These are phyloP conservation scores for Taphrorychus bicolor DNA, from an alignment of 2,888 invertebrate genomes.

Conservation along the genomic window DNA sequence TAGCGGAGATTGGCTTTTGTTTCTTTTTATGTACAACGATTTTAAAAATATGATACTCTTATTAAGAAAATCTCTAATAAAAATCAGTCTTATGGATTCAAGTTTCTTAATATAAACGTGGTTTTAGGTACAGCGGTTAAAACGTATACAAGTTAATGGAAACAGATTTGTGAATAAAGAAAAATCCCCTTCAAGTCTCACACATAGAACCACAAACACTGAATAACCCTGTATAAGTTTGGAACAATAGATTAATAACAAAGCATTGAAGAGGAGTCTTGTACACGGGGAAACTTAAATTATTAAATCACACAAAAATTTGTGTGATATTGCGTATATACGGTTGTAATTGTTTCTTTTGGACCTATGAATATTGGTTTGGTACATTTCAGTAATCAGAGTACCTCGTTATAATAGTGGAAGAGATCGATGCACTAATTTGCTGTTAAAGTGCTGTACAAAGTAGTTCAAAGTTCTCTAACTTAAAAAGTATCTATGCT, in stretches of 20 bases:
- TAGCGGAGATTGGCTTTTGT: slow-evolving; percentile 27
- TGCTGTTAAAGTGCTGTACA: background rate
- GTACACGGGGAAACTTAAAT: too few relatives aligned
- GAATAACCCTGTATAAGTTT: slow-evolving; percentile 53
- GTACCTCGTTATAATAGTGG: background rate
- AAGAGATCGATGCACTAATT: too few relatives aligned
- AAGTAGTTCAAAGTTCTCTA: background rate
- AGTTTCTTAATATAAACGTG: slow-evolving; percentile 25
- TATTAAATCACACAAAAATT: too few relatives aligned
- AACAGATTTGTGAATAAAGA: background rate
- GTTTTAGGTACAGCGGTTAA: slow-evolving; percentile 30
- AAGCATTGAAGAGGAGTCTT: too few relatives aligned
- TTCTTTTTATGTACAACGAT: slow-evolving; percentile 29
- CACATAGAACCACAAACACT: background rate
- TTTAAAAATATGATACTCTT: slow-evolving; percentile 33
- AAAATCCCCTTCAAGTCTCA: background rate
- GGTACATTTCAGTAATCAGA: background rate
- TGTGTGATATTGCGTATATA: too few relatives aligned
- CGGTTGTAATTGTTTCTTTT: too few relatives aligned
- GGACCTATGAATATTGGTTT: too few relatives aligned
- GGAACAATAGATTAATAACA: slow-evolving; percentile 1
- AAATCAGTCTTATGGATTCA: slow-evolving; percentile 38
- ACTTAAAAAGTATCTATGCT: background rate
- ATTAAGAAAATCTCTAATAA: slow-evolving; percentile 36
- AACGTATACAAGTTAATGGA: slow-evolving; percentile 31